Conservation (phyloP, 2,113 vertebrate species). For the Cephalopholis sonnerati region DNA sequence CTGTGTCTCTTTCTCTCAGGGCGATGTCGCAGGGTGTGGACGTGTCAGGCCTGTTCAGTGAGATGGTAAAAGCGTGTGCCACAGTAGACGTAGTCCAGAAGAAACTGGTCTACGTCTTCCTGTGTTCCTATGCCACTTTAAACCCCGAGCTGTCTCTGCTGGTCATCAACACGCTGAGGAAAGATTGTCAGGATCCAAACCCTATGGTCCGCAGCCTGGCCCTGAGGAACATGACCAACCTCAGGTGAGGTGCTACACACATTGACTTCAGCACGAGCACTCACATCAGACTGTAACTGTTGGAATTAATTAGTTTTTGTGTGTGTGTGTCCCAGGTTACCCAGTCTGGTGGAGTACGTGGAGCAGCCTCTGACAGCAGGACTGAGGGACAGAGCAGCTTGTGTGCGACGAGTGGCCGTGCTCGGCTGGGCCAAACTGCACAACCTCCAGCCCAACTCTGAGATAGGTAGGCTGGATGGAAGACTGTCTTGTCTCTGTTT, state of each 20-base stretch:
- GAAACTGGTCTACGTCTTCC: constrained; percentile 94
- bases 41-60: constrained; percentile 92
- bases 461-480: constrained; percentile 86
- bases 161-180: constrained; percentile 94
- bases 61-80: constrained; percentile 96
- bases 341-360: constrained; percentile 93
- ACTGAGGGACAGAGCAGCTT: constrained; percentile 93
- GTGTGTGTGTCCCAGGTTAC: constrained; percentile 83
- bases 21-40: constrained; percentile 94
- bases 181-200: constrained; percentile 94
- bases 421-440: constrained; percentile 95
- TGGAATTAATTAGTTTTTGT: not conserved
- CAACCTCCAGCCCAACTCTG: constrained; percentile 88
- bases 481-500: not conserved
- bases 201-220: constrained; percentile 95
- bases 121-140: constrained; percentile 91
- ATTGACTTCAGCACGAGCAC: accelerated
- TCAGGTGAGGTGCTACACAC: constrained; percentile 83
- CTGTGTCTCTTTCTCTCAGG: constrained; percentile 76
- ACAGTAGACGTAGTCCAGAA: constrained; percentile 94
- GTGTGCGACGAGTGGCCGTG: constrained; percentile 93
- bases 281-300: not conserved
- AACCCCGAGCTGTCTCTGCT: constrained; percentile 94
- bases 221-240: constrained; percentile 93
- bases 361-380: constrained; percentile 92